phyloP scores from a whole-genome alignment of 2,797 vertebrate species.

The Miichthys miiuy region DNA sequence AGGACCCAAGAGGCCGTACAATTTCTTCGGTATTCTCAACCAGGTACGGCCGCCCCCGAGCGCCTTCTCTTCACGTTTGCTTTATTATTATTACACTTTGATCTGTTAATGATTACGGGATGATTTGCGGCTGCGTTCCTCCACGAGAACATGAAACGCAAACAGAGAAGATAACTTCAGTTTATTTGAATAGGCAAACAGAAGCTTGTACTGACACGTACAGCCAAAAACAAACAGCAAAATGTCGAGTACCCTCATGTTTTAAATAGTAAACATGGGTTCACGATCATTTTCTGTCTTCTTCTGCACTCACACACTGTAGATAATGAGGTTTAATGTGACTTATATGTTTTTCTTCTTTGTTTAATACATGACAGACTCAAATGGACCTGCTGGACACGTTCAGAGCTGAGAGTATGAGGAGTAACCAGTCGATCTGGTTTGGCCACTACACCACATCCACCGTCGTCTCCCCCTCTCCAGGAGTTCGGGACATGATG shows the following conservation, averaged over 20 bases:
- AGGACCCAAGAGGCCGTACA: constrained; percentile 96
- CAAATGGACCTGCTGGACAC: constrained; percentile 89
- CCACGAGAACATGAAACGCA: not conserved
- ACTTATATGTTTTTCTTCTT: not conserved
- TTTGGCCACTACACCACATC: constrained; percentile 99
- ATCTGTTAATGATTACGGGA: not conserved
- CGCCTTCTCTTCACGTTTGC: not conserved
- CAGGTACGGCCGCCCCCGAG: constrained; percentile 80
- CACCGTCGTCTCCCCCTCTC: constrained; percentile 91
- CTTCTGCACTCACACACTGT: not conserved
- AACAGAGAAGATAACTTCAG: not conserved
- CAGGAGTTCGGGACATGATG: constrained; percentile 92
- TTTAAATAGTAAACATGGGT: not conserved
- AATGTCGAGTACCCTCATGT: not conserved
- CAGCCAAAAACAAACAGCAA: too few species aligned
- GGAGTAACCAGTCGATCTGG: constrained; percentile 96
- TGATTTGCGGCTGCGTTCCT: not conserved
- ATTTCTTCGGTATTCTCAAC: constrained; percentile 97
- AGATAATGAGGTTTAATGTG: not conserved
- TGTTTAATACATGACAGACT: constrained; percentile 76
- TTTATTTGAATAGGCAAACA: not conserved
- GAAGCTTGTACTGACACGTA: not conserved
- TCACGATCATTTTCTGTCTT: not conserved
- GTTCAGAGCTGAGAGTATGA: constrained; percentile 87
- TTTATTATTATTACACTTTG: not conserved